These are phyloP conservation scores for Odontamblyopus lacepedii DNA, from an alignment of 2,797 vertebrate genomes.

Conservation along the genomic window DNA sequence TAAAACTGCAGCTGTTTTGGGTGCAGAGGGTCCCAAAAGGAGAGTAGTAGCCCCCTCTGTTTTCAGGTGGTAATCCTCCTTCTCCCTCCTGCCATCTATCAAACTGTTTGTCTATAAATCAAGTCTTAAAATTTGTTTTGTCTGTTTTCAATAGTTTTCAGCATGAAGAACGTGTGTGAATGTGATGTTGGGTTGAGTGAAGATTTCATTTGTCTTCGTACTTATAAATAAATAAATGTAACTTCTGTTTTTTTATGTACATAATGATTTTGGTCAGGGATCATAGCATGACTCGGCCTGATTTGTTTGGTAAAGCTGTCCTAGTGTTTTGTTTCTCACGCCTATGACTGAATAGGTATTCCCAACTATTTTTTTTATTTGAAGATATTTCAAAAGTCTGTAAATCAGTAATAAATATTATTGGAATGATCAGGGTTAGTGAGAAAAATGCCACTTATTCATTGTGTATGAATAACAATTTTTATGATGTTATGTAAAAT, in stretches of 20 bases:
- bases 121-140: conserved; percentile 26
- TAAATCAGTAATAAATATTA: not conserved
- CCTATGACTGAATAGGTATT: conserved; percentile 37
- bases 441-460: not conserved
- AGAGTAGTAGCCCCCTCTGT: conserved; percentile 45
- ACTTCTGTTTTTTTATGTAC: conserved; percentile 40
- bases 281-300: conserved; percentile 43
- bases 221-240: conserved; percentile 43
- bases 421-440: not conserved
- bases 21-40: conserved; percentile 41
- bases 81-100: conserved; percentile 25
- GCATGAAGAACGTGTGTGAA: conserved; percentile 50
- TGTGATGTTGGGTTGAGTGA: conserved; percentile 55
- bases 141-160: conserved; percentile 48
- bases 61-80: conserved; percentile 35
- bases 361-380: conserved; percentile 1
- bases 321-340: conserved; percentile 35
- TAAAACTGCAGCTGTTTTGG: conserved; percentile 50
- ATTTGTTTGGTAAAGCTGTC: conserved; percentile 31
- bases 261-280: conserved; percentile 46
- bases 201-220: conserved; percentile 37
- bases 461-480: not conserved
- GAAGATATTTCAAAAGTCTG: not conserved
- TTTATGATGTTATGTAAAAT: not conserved
- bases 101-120: conserved; percentile 33